Evolutionary conservation across 1,140 invertebrate genomes (phyloP), one percentile per base, ranked within the genome.

Genomic region (Aleiodes sp.): DNA sequence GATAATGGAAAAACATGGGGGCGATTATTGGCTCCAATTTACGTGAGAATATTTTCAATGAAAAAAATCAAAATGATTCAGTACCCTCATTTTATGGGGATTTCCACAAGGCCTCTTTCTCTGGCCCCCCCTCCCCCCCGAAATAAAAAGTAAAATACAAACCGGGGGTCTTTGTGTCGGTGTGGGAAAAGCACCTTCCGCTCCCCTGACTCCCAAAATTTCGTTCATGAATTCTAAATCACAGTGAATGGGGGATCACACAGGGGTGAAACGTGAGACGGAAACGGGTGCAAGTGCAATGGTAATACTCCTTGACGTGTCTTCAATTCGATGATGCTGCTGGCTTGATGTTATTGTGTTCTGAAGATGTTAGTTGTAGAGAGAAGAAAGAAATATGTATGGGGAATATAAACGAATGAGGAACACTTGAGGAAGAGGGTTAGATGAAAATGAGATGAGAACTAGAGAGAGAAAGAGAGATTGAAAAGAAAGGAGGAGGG

Each of bases 201-300:
- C 57, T 70, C 73, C 74, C 76, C 68, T 73, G 73, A 76, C 75
- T 78, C 68, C 62, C 29, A 46, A 12, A 35, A 35, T 10, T 37
- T 12, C 3, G 24, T n/a, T 10, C 35, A 31, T 31, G 63, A 61
- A 69, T 64, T 75, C 72, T 74, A 76, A 77, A 76, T 75, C 75
- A 63, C 76, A 59, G 59, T 76, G 74, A 75, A 75, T 76, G 63
- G 71, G 39, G 26, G 28, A 31, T n/a, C n/a, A 31, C 72, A 63
- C 67, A 70, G 74, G 77, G 75, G 73, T 75, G 77, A 81, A 82
- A 81, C 75, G 74, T 79, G 78, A 82, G 77, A 81, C 75, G 76
- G 79, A 80, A 80, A 80, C 74, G 78, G 76, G 79, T 80, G 80
- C 80, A 82, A 82, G 79, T 80, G 78, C 76, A 79, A 64, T n/a